phyloP scores from a whole-genome alignment of 2,113 vertebrate genomes.

The Actinemys pallida region DNA sequence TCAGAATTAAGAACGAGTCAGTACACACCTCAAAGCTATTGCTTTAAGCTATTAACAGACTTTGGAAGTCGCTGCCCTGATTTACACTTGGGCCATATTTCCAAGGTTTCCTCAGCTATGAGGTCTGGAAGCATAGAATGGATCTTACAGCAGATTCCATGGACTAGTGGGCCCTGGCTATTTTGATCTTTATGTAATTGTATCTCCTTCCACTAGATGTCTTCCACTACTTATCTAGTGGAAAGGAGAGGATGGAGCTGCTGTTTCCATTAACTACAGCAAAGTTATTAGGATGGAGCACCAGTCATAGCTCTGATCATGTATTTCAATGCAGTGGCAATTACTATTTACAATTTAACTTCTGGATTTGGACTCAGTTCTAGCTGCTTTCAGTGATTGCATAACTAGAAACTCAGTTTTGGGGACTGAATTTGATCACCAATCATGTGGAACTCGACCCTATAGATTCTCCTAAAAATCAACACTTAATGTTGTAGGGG shows the following conservation, averaged over 20 bases:
- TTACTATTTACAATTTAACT: not conserved
- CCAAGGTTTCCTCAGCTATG: not conserved
- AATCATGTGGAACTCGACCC: not conserved
- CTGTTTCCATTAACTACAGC: not conserved
- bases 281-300: not conserved
- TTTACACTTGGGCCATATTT: not conserved
- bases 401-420: not conserved
- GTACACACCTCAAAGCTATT: not conserved
- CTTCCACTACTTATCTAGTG: slow-evolving; percentile 8
- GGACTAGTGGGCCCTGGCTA: accelerated
- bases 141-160: not conserved
- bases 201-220: slow-evolving; percentile 60
- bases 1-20: not conserved
- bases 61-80: not conserved
- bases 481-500: not conserved
- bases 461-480: not conserved
- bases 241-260: not conserved
- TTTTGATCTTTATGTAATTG: accelerated
- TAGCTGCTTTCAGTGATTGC: not conserved
- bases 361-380: not conserved
- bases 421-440: not conserved
- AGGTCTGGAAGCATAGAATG: not conserved
- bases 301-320: not conserved
- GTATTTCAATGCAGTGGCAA: not conserved
- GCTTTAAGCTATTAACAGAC: not conserved